Evolutionary conservation across 2,888 invertebrate species (phyloP).

Genomic region (Lymantria dispar): DNA sequence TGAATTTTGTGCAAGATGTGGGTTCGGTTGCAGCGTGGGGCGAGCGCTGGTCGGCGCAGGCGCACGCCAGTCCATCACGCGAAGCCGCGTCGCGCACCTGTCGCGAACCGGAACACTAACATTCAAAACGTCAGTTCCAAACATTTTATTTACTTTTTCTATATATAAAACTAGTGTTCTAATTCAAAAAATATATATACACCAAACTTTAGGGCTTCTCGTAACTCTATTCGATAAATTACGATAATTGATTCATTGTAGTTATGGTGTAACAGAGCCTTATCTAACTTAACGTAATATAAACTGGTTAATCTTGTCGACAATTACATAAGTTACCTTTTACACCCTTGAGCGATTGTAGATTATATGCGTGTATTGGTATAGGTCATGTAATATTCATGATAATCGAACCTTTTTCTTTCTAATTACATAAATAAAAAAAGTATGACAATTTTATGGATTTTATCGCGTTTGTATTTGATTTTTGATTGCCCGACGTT

Average conservation of each 20-base stretch:
- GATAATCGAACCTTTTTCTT: not conserved
- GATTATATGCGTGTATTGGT: conserved; percentile 23
- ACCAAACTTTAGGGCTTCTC: conserved; percentile 13
- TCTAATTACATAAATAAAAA: not conserved
- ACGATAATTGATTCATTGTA: conserved; percentile 32
- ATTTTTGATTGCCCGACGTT: no score
- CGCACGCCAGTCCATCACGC: conserved; percentile 66
- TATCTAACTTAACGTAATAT: conserved; percentile 63
- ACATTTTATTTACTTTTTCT: conserved; percentile 14
- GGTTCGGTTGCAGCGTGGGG: conserved; percentile 38
- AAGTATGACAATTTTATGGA: not conserved
- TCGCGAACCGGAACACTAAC: conserved; percentile 44
- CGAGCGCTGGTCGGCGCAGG: conserved; percentile 41
- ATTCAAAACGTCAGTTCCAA: conserved; percentile 37
- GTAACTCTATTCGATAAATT: conserved; percentile 19
- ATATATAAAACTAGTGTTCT: not conserved
- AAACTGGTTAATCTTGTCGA: conserved; percentile 34
- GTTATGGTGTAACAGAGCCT: conserved; percentile 53
- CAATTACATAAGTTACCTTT: conserved; percentile 31
- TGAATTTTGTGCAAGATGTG: conserved; percentile 54
- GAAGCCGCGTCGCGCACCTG: conserved; percentile 68
- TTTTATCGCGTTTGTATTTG: no score
- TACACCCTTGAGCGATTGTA: conserved; percentile 29
- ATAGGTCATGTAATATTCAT: conserved; percentile 25
- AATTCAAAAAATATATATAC: not conserved